Percentiles rank a stretch among this genome's conserved stretches.
Conservation (phyloP, 2,888 invertebrate genomes). For the Parasteatoda lunata region DNA sequence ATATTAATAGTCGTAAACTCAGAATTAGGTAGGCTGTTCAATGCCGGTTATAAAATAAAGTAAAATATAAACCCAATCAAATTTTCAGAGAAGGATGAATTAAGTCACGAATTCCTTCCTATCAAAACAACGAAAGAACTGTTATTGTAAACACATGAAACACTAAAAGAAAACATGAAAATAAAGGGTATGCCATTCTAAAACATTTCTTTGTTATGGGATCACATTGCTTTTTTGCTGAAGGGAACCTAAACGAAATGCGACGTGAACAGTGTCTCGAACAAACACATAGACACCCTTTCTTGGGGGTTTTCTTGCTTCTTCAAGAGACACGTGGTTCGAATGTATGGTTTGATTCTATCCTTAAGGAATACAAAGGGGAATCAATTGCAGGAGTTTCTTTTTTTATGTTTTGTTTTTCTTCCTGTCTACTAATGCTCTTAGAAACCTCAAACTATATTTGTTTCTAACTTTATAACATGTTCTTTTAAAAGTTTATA, state of each 20-base stretch:
- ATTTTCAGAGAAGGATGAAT: no score
- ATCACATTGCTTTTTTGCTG: slow-evolving; percentile 17
- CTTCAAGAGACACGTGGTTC: not conserved
- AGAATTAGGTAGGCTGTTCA: no score
- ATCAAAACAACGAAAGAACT: no score
- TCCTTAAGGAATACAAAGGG: slow-evolving; percentile 33
- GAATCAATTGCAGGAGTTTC: slow-evolving; percentile 32
- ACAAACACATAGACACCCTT: slow-evolving; percentile 25
- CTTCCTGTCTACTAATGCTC: not conserved
- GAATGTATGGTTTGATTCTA: not conserved
- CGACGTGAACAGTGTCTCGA: slow-evolving; percentile 46
- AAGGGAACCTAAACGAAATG: slow-evolving; percentile 41
- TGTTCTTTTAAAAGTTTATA: no score
- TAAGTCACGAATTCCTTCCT: no score
- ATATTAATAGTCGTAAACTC: no score
- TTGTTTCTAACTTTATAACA: no score
- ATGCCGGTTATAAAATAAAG: no score
- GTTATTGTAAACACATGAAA: not conserved
- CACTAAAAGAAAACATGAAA: not conserved
- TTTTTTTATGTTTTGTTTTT: not conserved
- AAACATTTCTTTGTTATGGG: slow-evolving; percentile 35
- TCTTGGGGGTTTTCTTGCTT: slow-evolving; percentile 12
- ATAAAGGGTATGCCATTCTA: slow-evolving; percentile 21
- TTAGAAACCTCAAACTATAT: no score
- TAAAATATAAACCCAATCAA: no score